Evolutionary conservation across 2,113 vertebrate species (phyloP).

Genomic region (Connochaetes taurinus): DNA sequence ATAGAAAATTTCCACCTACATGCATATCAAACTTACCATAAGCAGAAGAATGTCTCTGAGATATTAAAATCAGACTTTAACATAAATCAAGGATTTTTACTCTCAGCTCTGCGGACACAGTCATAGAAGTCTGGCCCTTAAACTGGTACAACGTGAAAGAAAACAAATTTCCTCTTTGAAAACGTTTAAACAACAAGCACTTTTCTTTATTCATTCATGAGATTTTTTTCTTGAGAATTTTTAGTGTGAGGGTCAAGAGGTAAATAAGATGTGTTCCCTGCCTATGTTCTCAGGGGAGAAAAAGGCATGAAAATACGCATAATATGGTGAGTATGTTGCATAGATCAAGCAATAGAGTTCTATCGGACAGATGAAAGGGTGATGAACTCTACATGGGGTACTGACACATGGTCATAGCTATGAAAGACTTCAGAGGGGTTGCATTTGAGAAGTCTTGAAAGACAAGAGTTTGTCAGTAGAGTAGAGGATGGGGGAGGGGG

Average conservation of each 20-base stretch:
- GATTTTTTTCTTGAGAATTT: background rate
- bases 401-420: too few species aligned
- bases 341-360: background rate
- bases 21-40: background rate
- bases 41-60: slow-evolving; percentile 35
- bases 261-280: background rate
- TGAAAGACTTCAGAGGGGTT: background rate
- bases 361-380: background rate
- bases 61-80: slow-evolving; percentile 32
- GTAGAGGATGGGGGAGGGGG: background rate
- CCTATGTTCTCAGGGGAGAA: background rate
- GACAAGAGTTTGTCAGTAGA: background rate
- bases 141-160: background rate
- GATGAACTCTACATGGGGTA: background rate
- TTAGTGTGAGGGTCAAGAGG: background rate
- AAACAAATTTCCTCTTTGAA: background rate
- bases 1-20: background rate
- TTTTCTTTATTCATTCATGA: background rate
- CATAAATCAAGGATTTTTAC: slow-evolving; percentile 53
- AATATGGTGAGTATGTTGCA: background rate
- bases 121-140: background rate
- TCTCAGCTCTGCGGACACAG: background rate
- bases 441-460: background rate
- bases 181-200: background rate
- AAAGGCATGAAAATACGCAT: background rate